Conservation (phyloP, 2,797 vertebrate species). For the Coreius guichenoti region DNA sequence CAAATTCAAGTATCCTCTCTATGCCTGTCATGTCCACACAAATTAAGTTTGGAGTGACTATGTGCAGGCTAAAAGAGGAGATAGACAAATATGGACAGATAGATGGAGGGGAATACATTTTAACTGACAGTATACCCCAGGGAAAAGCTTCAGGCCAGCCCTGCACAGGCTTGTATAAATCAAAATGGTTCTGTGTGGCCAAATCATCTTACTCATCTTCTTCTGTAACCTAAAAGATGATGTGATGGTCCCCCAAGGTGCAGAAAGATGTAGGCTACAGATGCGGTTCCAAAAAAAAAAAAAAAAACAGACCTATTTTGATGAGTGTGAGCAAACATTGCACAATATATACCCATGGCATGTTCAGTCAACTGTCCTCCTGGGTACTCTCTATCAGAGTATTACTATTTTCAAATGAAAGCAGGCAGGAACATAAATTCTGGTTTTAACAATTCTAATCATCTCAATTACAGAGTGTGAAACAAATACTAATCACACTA, state of each 20-base stretch:
- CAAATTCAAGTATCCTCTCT: conserved; percentile 47
- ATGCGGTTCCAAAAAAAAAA: conserved; percentile 12
- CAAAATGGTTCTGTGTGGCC: conserved; percentile 36
- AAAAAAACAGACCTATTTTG: conserved; percentile 25
- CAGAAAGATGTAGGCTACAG: conserved; percentile 31
- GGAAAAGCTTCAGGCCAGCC: conserved; percentile 38
- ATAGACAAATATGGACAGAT: conserved; percentile 10
- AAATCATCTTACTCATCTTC: conserved; percentile 41
- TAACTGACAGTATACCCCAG: conserved; percentile 36
- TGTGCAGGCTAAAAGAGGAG: conserved; percentile 6
- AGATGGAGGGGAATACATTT: conserved; percentile 45
- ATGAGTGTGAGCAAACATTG: conserved; percentile 36
- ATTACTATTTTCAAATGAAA: conserved; percentile 4
- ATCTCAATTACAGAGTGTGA: conserved; percentile 23
- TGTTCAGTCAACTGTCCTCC: conserved; percentile 32
- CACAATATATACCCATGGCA: conserved; percentile 22
- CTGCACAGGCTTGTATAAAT: conserved; percentile 47
- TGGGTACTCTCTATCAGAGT: not conserved
- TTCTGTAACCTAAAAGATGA: conserved; percentile 44
- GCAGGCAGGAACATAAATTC: not conserved
- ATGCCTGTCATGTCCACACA: conserved; percentile 32
- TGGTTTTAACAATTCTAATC: conserved; percentile 11
- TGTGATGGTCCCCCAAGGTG: conserved; percentile 29
- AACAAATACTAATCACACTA: not conserved
- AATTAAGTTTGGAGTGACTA: conserved; percentile 20